Evolutionary conservation across 1,140 invertebrate genomes (phyloP).

Genomic region (Limonius californicus): DNA sequence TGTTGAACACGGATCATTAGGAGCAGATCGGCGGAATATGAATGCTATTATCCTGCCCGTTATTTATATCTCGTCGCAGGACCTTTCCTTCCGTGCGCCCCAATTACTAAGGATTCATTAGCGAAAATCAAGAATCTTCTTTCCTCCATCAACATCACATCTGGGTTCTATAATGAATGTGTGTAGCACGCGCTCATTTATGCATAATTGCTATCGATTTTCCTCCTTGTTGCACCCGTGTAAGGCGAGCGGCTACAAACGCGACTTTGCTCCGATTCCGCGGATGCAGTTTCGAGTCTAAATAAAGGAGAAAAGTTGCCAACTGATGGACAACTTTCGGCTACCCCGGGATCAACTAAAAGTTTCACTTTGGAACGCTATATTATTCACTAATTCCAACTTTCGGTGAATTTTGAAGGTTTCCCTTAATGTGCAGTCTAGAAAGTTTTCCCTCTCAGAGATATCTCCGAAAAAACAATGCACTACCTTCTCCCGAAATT

Average conservation of each 20-base stretch:
- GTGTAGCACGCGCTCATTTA: conserved; percentile 13
- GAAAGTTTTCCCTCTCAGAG: conserved; percentile 7
- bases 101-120: conserved; percentile 21
- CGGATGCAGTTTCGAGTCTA: neutral
- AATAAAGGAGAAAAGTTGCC: conserved; percentile 8
- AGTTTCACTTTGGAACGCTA: conserved; percentile 10
- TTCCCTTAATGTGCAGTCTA: conserved; percentile 10
- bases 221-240: conserved; percentile 1
- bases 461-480: too few relatives aligned
- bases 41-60: conserved; percentile 24
- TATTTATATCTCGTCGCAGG: conserved; percentile 19
- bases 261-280: neutral
- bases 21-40: conserved; percentile 27
- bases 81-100: neutral
- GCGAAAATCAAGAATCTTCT: conserved; percentile 19
- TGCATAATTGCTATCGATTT: conserved; percentile 13
- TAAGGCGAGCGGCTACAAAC: neutral
- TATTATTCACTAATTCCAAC: conserved; percentile 14
- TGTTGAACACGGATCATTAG: conserved; percentile 31
- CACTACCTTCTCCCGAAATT: too few relatives aligned
- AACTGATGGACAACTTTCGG: conserved; percentile 3
- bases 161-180: conserved; percentile 15
- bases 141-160: conserved; percentile 16
- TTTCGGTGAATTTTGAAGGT: conserved; percentile 12
- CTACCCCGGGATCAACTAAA: conserved; percentile 9